Percentiles rank a stretch among this genome's conserved stretches.
These are phyloP conservation scores for Petrolisthes cinctipes DNA, from an alignment of 2,888 invertebrate genomes.

Conservation along the genomic window DNA sequence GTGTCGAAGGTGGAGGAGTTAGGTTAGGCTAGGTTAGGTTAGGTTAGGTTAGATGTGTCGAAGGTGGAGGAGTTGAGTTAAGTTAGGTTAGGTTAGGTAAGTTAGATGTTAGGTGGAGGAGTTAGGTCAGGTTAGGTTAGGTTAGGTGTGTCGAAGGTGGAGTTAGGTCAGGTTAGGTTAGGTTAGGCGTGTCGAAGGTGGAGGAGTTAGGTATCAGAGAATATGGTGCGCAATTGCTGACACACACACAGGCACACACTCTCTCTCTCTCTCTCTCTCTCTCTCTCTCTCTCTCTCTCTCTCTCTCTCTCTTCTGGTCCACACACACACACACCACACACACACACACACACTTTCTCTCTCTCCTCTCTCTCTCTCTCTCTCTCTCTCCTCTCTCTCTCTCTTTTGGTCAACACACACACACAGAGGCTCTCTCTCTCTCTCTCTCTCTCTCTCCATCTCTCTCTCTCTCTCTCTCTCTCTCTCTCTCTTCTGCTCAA, in stretches of 20 bases:
- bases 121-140: background rate
- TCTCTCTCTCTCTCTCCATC: too few relatives aligned
- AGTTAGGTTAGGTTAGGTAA: background rate
- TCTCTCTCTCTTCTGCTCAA: too few relatives aligned
- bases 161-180: background rate
- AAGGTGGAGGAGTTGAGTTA: background rate
- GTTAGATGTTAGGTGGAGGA: background rate
- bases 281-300: slow-evolving; percentile 32
- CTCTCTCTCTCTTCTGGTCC: slow-evolving; percentile 16
- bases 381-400: too few relatives aligned
- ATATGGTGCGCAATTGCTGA: background rate
- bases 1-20: too few relatives aligned
- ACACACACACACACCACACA: too few relatives aligned
- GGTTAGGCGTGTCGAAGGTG: background rate
- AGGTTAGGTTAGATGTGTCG: background rate
- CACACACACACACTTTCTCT: background rate
- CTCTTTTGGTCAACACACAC: too few relatives aligned
- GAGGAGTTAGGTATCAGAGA: background rate
- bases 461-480: too few relatives aligned
- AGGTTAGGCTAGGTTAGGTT: background rate
- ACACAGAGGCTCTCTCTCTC: too few relatives aligned
- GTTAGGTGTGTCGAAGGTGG: background rate
- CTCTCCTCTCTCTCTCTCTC: background rate
- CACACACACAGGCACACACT: too few relatives aligned
- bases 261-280: background rate